Percentiles rank a stretch among this genome's conserved stretches.
phyloP scores from a whole-genome alignment of 30 jellyfish, hydroid and myxozoan genomes.

The Sanderia malayensis region DNA sequence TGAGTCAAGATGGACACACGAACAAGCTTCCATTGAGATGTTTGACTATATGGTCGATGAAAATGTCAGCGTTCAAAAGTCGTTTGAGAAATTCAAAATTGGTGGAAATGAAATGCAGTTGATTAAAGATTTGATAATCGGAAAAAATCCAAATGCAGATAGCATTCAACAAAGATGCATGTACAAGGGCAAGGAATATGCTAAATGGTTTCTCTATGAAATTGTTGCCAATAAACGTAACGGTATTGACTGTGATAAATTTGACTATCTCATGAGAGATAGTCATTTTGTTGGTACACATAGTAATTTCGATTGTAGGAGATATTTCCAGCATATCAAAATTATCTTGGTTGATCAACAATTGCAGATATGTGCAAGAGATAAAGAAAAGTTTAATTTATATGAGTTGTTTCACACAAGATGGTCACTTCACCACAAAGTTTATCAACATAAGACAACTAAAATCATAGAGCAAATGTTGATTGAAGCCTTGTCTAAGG shows the following conservation, averaged over 20 bases:
- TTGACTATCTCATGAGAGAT: constrained; percentile 77
- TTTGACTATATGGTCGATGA: constrained; percentile 69
- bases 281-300: constrained; percentile 59
- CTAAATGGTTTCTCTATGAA: constrained; percentile 69
- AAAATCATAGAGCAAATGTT: constrained; percentile 69
- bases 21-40: constrained; percentile 77
- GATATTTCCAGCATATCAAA: constrained; percentile 57
- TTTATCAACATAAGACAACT: constrained; percentile 73
- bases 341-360: constrained; percentile 68
- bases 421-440: constrained; percentile 81
- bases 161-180: constrained; percentile 36
- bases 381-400: constrained; percentile 56
- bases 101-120: constrained; percentile 48
- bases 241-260: constrained; percentile 83
- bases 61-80: constrained; percentile 39
- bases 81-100: constrained; percentile 23
- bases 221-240: constrained; percentile 66
- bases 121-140: constrained; percentile 70
- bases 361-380: constrained; percentile 59
- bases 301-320: constrained; percentile 56
- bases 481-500: constrained; percentile 63
- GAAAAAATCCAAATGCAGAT: constrained; percentile 51
- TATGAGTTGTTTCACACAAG: constrained; percentile 78
- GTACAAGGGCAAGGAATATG: constrained; percentile 18
- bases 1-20: constrained; percentile 73